Conservation (phyloP, 2,797 vertebrate species). For the Artibeus jamaicensis region DNA sequence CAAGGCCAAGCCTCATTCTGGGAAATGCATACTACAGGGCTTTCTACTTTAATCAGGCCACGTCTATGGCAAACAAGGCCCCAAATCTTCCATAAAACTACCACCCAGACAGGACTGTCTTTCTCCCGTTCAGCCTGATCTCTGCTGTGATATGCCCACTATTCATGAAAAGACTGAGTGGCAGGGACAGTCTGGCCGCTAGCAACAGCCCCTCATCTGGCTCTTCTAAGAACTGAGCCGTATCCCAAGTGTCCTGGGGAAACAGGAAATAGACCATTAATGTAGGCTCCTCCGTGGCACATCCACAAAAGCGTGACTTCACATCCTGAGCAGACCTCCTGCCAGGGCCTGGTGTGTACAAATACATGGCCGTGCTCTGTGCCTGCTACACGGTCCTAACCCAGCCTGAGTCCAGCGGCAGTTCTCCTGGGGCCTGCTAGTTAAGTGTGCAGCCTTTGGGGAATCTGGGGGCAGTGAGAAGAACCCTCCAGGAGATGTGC, state of each 20-base stretch:
- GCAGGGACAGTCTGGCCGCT: neutral
- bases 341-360: conserved; percentile 32
- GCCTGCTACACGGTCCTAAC: neutral
- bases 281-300: conserved; percentile 1
- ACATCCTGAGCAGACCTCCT: conserved; percentile 40
- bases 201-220: neutral
- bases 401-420: accelerated
- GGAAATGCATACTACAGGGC: neutral
- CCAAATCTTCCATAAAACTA: neutral
- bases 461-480: conserved; percentile 44
- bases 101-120: neutral
- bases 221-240: neutral
- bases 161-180: neutral
- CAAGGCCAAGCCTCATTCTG: neutral
- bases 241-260: neutral
- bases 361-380: neutral
- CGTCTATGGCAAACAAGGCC: neutral
- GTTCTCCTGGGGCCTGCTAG: neutral
- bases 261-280: conserved; percentile 43
- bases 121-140: neutral
- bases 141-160: neutral
- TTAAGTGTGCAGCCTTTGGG: neutral
- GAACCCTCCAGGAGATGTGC: conserved; percentile 50
- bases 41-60: neutral
- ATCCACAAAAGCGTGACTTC: conserved; percentile 39